Percentiles rank a stretch among this genome's conserved stretches.
Conservation (phyloP, 2,888 invertebrate genomes). For the Urechis unicinctus region DNA sequence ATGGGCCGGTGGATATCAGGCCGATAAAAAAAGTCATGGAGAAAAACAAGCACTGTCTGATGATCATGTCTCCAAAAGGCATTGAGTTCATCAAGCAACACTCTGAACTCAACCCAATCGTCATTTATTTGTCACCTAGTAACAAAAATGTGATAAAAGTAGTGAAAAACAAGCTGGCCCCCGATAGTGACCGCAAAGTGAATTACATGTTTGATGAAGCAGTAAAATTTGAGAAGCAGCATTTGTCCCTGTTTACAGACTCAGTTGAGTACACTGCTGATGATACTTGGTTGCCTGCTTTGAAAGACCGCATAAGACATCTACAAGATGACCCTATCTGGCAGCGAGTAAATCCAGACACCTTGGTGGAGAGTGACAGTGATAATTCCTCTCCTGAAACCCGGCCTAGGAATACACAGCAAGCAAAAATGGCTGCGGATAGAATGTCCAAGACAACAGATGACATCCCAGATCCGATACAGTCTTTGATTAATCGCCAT, state of each 20-base stretch:
- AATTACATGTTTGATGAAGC: slow-evolving; percentile 21
- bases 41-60: slow-evolving; percentile 18
- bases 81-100: slow-evolving; percentile 16
- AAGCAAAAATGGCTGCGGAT: background rate
- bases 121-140: slow-evolving; percentile 20
- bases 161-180: slow-evolving; percentile 17
- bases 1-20: slow-evolving; percentile 10
- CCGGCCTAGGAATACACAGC: background rate
- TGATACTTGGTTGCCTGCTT: slow-evolving; percentile 18
- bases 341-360: slow-evolving; percentile 2
- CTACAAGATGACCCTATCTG: slow-evolving; percentile 20
- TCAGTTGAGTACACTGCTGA: slow-evolving; percentile 19
- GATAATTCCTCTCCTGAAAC: background rate
- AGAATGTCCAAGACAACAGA: slow-evolving; percentile 11
- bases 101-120: slow-evolving; percentile 22
- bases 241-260: slow-evolving; percentile 19
- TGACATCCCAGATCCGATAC: slow-evolving; percentile 4
- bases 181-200: slow-evolving; percentile 16
- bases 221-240: slow-evolving; percentile 14
- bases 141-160: slow-evolving; percentile 19
- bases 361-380: background rate
- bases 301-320: slow-evolving; percentile 19
- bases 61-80: slow-evolving; percentile 17
- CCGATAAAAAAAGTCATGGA: slow-evolving; percentile 13
- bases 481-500: background rate